Evolutionary conservation across 1,140 invertebrate species (phyloP), one percentile per base, ranked within the genome.

Genomic region (Chironomus striatipennis): DNA sequence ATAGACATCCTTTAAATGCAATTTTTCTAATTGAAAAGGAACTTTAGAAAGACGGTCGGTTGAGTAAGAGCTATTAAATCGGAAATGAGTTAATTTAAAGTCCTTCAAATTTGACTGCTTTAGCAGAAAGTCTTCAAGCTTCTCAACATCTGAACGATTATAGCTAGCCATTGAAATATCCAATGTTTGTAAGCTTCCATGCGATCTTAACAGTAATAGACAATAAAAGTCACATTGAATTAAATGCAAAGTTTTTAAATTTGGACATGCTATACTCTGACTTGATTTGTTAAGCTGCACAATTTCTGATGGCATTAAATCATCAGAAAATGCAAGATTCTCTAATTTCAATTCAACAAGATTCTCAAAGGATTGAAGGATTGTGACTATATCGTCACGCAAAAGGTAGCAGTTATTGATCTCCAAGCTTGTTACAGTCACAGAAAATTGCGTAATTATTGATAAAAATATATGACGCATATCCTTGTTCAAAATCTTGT

Each of bases 231-330:
- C 65, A 21, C 65, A 70, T 20, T 20, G 65, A 20, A 21, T 8
- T 18, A 70, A 17, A 18, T 9, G 5, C 5, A 70, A 17, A 10
- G 18, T 10, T 21, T 70, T 70, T 21, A 70, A 10, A 20, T 70
- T 70, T 7, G 65, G 20, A 10, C 65, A 70, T 8, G 65, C 2
- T 0, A 70, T 3, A 7, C 20, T 70, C 0, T 70, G n/a, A 70
- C 6, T 17, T 8, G 9, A 3, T 70, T 70, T 3, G 20, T 70
- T 17, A 3, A 18, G n/a, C 18, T 70, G 17, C 18, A 18, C 20
- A 5, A 70, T 20, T 70, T 70, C 17, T 21, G 65, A 70, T 20
- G 65, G 65, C 65, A 70, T 70, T 3, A 70, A 21, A 70, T 70
- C 65, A 70, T 70, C 65, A 1, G 47, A 57, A 8, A 70, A 70